Base-by-base conservation (phyloP, 2,888 invertebrate species). In the Eupithecia subumbrata region DNA sequence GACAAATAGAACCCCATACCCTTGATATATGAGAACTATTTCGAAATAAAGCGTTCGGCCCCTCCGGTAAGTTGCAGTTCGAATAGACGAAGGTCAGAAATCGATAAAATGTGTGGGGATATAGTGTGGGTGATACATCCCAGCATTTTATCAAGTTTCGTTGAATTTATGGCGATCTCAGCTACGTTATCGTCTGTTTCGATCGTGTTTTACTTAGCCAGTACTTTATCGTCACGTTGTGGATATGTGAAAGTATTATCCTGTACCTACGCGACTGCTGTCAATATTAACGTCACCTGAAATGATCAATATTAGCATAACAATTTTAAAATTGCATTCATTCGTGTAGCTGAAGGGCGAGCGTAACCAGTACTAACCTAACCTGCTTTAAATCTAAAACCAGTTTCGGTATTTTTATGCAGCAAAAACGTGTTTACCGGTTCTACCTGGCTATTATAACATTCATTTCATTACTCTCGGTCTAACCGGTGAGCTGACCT, bases 401-500 rank as follows among this genome's bases (percentile, higher is more conserved):
- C 25, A 5, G 60, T 60, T 60, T 5, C 60, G 60, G 25, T 25
- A 25, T 60, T 22, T 52, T 60, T 60, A 60, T 25, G 12, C 60
- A 25, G 14, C 25, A 25, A 60, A 37, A 67, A 37, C 66, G 66
- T 67, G 12, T 67, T 37, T 67, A 37, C 66, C 30, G 34, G 66
- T 37, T 66, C n/a, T 37, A 67, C 34, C 66, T n/a, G 66, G 66
- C 34, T 67, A 67, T 40, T 67, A 68, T 43, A 11, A 68, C 40
- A 43, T 64, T 68, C 68, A 77, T 60, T 37, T 37, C 69, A 72
- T 34, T 64, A 69, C 68, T 71, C 72, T 75, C 73, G 68, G 71
- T 52, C 34, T 69, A 78, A 75, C 76, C 75, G 74, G 71, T 70
- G 78, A 72, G 78, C 78, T 81, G 84, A 87, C 86, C 87, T 89